A percentile compares a stretch with the other conserved stretches of the same genome.
Evolutionary conservation across 2,113 vertebrate species (phyloP).

Genomic region (Toxotes jaculatrix): DNA sequence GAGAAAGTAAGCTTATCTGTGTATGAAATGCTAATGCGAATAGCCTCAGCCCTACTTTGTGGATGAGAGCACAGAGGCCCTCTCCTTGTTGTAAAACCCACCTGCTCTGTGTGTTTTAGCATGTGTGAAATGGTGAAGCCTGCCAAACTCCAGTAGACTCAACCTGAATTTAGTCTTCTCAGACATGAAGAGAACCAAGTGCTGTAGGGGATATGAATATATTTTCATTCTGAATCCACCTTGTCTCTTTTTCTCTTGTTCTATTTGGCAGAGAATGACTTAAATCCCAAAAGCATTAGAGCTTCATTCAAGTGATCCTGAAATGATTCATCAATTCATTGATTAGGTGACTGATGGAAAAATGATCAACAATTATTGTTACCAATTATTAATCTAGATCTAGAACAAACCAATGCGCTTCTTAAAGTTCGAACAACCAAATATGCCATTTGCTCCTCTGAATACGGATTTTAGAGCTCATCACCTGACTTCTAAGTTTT

Average conservation of each 20-base stretch:
- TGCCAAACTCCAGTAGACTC: conserved; percentile 56
- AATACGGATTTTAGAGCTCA: no score
- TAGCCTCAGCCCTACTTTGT: conserved; percentile 56
- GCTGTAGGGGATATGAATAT: conserved; percentile 58
- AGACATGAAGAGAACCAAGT: conserved; percentile 47
- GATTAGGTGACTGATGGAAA: conserved; percentile 10
- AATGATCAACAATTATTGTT: not conserved
- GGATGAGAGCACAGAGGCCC: conserved; percentile 55
- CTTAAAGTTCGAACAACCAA: no score
- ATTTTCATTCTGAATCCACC: conserved; percentile 36
- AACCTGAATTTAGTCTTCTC: conserved; percentile 49
- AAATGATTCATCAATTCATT: conserved; percentile 8
- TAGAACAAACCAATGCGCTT: no score
- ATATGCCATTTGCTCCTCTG: no score
- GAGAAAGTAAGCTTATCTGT: conserved; percentile 63
- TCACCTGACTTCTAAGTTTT: no score
- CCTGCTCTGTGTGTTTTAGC: conserved; percentile 69
- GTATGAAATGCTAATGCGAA: conserved; percentile 77
- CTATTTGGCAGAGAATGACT: conserved; percentile 16
- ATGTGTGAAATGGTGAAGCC: conserved; percentile 51
- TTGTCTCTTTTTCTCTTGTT: conserved; percentile 9
- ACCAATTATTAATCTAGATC: not conserved
- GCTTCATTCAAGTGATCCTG: not conserved
- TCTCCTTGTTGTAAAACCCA: conserved; percentile 57
- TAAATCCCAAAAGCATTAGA: not conserved